These are phyloP conservation scores for Megaceryle alcyon DNA, from an alignment of 2,797 vertebrate species.

Conservation along the genomic window DNA sequence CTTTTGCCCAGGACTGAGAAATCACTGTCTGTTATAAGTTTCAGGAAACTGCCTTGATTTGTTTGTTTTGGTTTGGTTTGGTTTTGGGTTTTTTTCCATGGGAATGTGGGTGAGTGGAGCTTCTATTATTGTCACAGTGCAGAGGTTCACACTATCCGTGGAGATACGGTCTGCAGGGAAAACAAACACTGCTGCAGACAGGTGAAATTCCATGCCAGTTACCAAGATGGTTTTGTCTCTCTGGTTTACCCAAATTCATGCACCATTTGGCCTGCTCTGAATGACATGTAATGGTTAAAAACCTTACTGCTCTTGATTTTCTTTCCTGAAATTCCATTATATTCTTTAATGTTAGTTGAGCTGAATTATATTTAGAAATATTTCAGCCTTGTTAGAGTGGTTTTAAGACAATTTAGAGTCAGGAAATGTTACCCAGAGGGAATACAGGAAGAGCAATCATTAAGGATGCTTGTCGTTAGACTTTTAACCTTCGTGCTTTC, in stretches of 20 bases:
- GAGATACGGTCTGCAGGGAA: not conserved
- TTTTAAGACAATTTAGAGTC: conserved; percentile 63
- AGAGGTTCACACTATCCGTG: not conserved
- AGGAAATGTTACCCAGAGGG: conserved; percentile 62
- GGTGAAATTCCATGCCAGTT: not conserved
- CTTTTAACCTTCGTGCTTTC: conserved; percentile 59
- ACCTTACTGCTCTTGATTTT: not conserved
- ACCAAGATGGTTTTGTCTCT: fast-evolving
- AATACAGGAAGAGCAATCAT: conserved; percentile 60
- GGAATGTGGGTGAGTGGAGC: not conserved
- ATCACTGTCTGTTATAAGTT: not conserved
- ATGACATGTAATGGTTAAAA: not conserved
- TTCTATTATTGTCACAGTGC: not conserved
- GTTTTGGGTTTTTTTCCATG: not conserved
- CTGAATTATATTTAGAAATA: conserved; percentile 55
- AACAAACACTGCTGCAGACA: not conserved
- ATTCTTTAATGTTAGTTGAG: not conserved
- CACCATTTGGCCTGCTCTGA: not conserved
- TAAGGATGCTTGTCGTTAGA: conserved; percentile 66
- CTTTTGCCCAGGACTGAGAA: not conserved
- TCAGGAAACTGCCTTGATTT: not conserved
- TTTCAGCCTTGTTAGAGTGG: conserved; percentile 40
- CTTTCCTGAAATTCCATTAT: conserved; percentile 18
- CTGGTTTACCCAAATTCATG: not conserved
- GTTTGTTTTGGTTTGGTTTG: too few relatives aligned